phyloP scores from a whole-genome alignment of 2,113 vertebrate genomes.

The Ptyas mucosa region DNA sequence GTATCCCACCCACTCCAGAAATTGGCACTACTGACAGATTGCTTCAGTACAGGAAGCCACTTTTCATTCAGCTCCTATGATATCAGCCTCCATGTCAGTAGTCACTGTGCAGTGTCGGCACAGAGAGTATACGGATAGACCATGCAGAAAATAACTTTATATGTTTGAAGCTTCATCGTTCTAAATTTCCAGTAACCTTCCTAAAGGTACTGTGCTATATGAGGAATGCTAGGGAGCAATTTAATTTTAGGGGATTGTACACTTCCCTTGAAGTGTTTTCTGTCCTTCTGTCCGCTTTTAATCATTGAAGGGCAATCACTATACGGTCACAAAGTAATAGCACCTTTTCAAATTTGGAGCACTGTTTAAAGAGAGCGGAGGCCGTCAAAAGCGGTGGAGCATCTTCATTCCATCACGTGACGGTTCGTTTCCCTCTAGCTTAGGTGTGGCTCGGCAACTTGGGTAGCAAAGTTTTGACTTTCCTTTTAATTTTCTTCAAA shows the following conservation, averaged over 20 bases:
- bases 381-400: background rate
- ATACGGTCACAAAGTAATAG: background rate
- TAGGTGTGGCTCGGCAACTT: background rate
- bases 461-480: background rate
- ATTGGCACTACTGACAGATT: background rate
- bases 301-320: background rate
- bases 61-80: background rate
- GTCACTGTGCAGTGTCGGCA: background rate
- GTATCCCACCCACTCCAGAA: background rate
- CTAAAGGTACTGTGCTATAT: background rate
- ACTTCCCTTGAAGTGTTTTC: background rate
- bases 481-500: background rate
- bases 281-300: background rate
- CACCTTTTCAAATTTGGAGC: background rate
- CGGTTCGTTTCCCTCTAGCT: background rate
- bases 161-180: background rate
- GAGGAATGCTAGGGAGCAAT: background rate
- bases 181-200: background rate
- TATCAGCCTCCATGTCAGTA: background rate
- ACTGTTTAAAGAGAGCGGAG: background rate
- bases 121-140: background rate
- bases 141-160: background rate
- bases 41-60: background rate
- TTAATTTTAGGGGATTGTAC: background rate
- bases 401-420: background rate